Conservation (phyloP, 37 sponge, comb jelly and placozoan species). For the Ephydatia muelleri region DNA sequence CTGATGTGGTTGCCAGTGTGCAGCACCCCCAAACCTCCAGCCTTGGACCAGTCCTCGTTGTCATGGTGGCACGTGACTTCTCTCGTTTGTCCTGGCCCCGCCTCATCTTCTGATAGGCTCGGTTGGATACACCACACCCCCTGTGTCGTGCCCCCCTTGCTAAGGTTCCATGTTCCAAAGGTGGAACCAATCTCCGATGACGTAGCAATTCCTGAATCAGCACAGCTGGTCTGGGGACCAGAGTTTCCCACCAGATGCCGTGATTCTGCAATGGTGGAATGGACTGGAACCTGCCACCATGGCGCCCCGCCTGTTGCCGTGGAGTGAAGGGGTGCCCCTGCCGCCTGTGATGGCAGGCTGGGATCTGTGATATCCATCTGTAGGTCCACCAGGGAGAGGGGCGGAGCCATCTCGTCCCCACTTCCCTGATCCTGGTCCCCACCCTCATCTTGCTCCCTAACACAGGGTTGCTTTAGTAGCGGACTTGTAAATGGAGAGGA, state of each 20-base stretch:
- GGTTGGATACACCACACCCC: neutral
- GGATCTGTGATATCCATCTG: conserved; percentile 41
- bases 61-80: neutral
- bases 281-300: conserved; percentile 5
- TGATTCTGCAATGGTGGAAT: neutral
- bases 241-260: conserved; percentile 4
- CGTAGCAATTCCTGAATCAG: conserved; percentile 40
- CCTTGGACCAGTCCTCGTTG: neutral
- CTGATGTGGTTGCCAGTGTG: neutral
- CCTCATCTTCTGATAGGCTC: neutral
- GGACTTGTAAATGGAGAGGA: conserved; percentile 52
- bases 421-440: neutral
- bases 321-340: conserved; percentile 38
- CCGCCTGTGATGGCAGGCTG: neutral
- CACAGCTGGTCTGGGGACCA: conserved; percentile 6
- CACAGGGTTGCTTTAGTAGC: conserved; percentile 38
- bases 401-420: conserved; percentile 25
- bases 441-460: neutral
- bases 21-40: neutral
- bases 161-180: neutral
- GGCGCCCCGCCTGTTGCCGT: conserved; percentile 13
- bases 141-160: neutral
- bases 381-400: conserved; percentile 36
- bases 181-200: conserved; percentile 1
- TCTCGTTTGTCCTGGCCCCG: neutral